These are phyloP conservation scores for Vipera latastei DNA, from an alignment of 2,797 vertebrate species.

Conservation along the genomic window DNA sequence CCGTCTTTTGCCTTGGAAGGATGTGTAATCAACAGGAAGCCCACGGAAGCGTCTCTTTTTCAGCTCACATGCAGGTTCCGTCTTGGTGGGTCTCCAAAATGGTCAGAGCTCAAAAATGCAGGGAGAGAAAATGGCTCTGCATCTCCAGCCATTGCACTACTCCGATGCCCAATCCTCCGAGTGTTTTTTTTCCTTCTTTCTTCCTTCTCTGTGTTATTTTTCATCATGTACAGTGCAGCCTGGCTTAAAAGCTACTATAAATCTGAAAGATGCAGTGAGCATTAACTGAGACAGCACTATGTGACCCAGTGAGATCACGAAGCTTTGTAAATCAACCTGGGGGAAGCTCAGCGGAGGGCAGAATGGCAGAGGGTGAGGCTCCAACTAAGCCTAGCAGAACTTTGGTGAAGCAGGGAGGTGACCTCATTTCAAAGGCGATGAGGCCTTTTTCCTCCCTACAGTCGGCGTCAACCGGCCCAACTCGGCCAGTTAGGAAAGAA, in stretches of 20 bases:
- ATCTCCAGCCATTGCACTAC: constrained; percentile 43
- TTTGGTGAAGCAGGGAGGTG: background rate
- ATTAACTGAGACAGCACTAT: constrained; percentile 49
- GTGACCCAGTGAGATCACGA: constrained; percentile 25
- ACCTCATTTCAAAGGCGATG: background rate
- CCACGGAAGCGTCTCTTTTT: background rate
- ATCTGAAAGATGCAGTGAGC: constrained; percentile 41
- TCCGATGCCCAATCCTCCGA: constrained; percentile 33
- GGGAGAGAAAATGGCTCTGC: constrained; percentile 55
- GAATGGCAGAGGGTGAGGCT: background rate
- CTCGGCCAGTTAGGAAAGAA: no score
- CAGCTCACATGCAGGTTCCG: background rate
- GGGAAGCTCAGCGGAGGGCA: rapidly evolving
- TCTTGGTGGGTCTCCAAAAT: background rate
- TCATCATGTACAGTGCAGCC: constrained; percentile 49
- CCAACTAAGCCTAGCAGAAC: background rate
- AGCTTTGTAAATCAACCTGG: constrained; percentile 19
- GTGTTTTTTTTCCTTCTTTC: constrained; percentile 18
- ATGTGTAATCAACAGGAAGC: background rate
- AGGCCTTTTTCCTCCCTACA: no score
- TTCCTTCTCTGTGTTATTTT: constrained; percentile 47
- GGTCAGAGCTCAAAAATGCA: constrained; percentile 24
- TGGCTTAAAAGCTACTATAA: constrained; percentile 51
- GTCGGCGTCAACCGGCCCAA: no score
- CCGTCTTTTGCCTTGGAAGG: background rate